Evolutionary conservation across 2,888 invertebrate species (phyloP), one percentile per base, ranked within the genome.

Genomic region (Leptarthrus brevirostris): DNA sequence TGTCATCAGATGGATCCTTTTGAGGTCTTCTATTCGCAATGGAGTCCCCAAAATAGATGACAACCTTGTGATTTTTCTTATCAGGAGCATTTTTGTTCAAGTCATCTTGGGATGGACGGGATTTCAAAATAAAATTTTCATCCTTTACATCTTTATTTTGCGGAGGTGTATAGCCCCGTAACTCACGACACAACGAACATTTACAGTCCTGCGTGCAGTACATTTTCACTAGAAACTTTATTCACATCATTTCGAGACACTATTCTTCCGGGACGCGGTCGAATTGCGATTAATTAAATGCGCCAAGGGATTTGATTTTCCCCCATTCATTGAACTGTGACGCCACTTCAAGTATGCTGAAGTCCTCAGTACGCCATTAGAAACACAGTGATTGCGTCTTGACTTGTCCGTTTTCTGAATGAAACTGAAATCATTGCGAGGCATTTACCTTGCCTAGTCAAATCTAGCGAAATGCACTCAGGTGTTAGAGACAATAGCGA

Each of bases 121-220:
- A 86, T 77, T 56, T 66, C 8, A 71, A 40, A 16, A 71, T 71
- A 24, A 71, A 71, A 40, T 71, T 71, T 22, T 54, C 24, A 71
- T 71, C 40, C 14, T 36, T 61, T 1, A 61, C 61, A 22, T 18
- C 20, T 12, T 61, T 36, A n/a, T 36, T 18, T 10, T 61, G 20
- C 20, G 36, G 22, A 2, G 36, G 40, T 88, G 88, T 82, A 88
- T 90, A 79, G 3, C 89, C 89, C 79, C 88, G 89, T 79, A 93
- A 85, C 83, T 93, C 92, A 78, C 91, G 89, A 83, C 93, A 93
- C 81, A 93, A 87, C 81, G 91, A 89, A 85, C 93, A 93, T 79
- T 87, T 87, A 84, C 93, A 93, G 80, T 91, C 89, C 87, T 90
- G 88, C 80, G 88, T 87, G 86, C 92, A 92, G 86, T 88, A 18